Percentiles rank a stretch among this genome's conserved stretches.
These are phyloP conservation scores for Myzus persicae DNA, from an alignment of 1,140 invertebrate genomes.

Conservation along the genomic window DNA sequence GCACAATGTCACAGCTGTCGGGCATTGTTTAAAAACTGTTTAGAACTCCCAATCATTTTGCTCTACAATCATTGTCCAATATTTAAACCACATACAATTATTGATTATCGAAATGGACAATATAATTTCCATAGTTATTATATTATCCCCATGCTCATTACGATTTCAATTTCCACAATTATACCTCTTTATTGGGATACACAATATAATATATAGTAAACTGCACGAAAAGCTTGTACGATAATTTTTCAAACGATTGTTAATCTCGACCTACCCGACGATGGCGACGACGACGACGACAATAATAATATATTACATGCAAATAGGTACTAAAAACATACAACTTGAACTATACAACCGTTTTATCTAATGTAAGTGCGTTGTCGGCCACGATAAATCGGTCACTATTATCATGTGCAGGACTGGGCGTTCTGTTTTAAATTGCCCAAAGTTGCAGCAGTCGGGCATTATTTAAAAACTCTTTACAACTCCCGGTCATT, in stretches of 20 bases:
- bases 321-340: neutral
- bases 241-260: neutral
- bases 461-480: constrained; percentile 11
- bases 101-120: neutral
- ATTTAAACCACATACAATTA: neutral
- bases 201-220: neutral
- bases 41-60: too few relatives aligned
- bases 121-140: too few relatives aligned
- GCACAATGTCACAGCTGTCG: too few relatives aligned
- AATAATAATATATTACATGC: neutral
- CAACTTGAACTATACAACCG: neutral
- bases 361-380: neutral
- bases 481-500: neutral
- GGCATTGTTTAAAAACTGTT: too few relatives aligned
- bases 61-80: neutral
- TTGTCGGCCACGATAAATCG: neutral
- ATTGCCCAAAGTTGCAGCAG: neutral
- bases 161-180: neutral
- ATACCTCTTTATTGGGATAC: neutral
- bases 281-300: neutral
- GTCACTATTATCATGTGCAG: constrained; percentile 1
- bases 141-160: neutral
- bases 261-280: neutral
- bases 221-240: neutral
- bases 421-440: neutral